These are phyloP conservation scores for Macrochelys suwanniensis DNA, from an alignment of 2,797 vertebrate genomes.

Conservation along the genomic window DNA sequence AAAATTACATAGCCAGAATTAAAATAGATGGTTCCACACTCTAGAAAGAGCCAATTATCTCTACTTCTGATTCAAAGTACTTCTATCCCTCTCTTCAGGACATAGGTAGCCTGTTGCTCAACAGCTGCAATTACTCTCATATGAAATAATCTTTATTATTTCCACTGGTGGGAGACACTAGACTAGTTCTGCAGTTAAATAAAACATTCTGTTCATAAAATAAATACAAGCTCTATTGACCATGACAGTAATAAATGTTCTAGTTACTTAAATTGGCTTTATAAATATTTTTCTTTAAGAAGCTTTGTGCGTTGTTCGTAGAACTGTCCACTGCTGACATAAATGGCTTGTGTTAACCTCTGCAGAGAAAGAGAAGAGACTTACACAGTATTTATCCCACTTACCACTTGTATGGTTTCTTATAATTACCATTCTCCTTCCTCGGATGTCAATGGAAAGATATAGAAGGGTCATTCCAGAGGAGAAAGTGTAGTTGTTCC, in stretches of 20 bases:
- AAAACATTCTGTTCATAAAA: not conserved
- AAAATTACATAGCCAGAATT: not conserved
- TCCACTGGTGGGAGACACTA: not conserved
- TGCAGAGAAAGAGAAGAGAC: not conserved
- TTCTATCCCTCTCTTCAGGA: not conserved
- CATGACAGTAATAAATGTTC: slow-evolving; percentile 9
- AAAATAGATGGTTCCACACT: not conserved
- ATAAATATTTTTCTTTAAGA: slow-evolving; percentile 35
- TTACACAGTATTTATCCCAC: not conserved
- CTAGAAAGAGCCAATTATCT: not conserved
- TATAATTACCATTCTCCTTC: not conserved
- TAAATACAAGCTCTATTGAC: not conserved
- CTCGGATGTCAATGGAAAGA: not conserved
- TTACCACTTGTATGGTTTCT: not conserved
- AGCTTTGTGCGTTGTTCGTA: not conserved
- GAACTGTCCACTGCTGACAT: not conserved
- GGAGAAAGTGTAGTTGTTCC: not conserved
- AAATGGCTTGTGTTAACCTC: not conserved
- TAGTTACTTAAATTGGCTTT: slow-evolving; percentile 9
- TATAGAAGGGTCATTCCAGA: not conserved
- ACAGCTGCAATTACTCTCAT: not conserved
- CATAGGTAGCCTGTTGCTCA: not conserved
- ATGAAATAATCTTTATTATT: not conserved
- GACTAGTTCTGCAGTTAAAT: not conserved
- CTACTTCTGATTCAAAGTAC: not conserved